Percentiles rank a stretch among this genome's conserved stretches.
phyloP scores from a whole-genome alignment of 1,140 invertebrate genomes.

The Eueides isabella region DNA sequence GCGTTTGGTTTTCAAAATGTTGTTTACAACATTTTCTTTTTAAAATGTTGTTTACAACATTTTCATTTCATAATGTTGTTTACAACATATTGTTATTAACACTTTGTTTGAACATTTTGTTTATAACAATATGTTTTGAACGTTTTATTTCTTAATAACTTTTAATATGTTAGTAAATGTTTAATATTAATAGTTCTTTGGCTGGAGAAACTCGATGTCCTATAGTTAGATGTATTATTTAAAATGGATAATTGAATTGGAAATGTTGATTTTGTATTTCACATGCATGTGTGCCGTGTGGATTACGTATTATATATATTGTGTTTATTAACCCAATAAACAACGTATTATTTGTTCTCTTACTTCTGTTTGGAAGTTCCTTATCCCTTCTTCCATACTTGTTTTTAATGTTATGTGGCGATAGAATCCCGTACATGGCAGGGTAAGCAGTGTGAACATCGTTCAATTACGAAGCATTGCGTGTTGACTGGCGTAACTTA shows the following conservation, averaged over 20 bases:
- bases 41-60: too few species aligned
- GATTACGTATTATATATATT: conserved; percentile 1
- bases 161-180: not conserved
- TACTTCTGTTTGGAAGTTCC: conserved; percentile 8
- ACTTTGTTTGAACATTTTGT: too few species aligned
- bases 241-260: not conserved
- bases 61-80: too few species aligned
- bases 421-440: too few species aligned
- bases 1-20: too few species aligned
- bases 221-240: conserved; percentile 4
- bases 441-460: too few species aligned
- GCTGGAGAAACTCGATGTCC: not conserved
- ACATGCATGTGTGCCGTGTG: not conserved
- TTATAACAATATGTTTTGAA: too few species aligned
- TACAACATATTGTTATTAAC: too few species aligned
- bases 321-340: conserved; percentile 12
- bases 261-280: not conserved
- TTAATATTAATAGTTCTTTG: not conserved
- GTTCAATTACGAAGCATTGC: too few species aligned
- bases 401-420: not conserved
- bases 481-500: too few species aligned
- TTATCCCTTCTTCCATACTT: not conserved
- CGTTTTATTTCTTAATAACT: not conserved
- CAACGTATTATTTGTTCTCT: conserved; percentile 6
- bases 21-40: too few species aligned